Percentiles rank a stretch among this genome's conserved stretches.
Evolutionary conservation across 2,888 invertebrate genomes (phyloP).

Genomic region (Caenorhabditis zanzibari): DNA sequence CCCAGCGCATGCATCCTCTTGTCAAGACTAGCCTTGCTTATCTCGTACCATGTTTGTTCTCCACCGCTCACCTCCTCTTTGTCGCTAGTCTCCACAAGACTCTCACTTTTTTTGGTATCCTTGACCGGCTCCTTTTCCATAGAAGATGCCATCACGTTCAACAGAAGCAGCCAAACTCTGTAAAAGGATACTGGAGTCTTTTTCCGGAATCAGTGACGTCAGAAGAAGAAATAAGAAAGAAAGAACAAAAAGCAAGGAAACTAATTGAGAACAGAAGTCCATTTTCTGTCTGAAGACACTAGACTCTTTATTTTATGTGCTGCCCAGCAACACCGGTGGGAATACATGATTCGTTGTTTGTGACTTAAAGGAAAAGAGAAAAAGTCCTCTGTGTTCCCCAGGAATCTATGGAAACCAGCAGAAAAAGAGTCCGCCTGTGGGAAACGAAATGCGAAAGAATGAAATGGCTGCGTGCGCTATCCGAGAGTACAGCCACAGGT

Average conservation of each 20-base stretch:
- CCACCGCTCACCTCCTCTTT: too few species aligned
- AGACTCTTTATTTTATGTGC: background rate
- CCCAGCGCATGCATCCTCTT: too few species aligned
- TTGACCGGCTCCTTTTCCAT: too few species aligned
- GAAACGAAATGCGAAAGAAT: constrained; percentile 15
- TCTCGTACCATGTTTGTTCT: too few species aligned
- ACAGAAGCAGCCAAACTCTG: background rate
- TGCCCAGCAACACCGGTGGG: constrained; percentile 17
- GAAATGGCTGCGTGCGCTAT: constrained; percentile 13
- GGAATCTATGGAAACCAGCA: constrained; percentile 45
- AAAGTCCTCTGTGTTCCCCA: background rate
- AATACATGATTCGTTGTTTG: background rate
- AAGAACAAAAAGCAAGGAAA: background rate
- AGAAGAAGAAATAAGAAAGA: background rate
- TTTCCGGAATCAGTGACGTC: background rate
- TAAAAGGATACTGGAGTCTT: background rate
- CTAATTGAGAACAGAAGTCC: background rate
- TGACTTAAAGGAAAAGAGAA: background rate
- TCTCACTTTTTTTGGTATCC: too few species aligned
- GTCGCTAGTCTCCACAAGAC: too few species aligned
- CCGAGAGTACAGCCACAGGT: constrained; percentile 39
- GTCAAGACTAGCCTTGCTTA: too few species aligned
- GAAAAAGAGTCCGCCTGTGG: background rate
- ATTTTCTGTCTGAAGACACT: background rate
- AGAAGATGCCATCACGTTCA: background rate